Evolutionary conservation across 2,113 vertebrate genomes (phyloP).

Genomic region (Apodemus speciosus): DNA sequence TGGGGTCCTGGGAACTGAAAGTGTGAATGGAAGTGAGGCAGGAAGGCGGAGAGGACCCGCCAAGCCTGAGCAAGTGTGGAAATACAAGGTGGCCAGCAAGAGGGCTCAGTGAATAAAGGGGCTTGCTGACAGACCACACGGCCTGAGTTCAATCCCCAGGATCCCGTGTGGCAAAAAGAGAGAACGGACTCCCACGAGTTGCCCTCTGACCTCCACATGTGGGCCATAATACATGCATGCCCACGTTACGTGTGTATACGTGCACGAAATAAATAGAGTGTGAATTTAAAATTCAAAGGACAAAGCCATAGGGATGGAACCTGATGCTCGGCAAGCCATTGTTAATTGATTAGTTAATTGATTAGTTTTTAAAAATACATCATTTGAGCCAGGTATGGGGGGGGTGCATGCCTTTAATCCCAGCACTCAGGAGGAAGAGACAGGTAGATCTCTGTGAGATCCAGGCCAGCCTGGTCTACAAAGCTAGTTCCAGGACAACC

Average conservation of each 20-base stretch:
- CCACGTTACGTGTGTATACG: too few species aligned
- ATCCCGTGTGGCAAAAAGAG: background rate
- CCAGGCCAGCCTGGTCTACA: background rate
- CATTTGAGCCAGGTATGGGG: background rate
- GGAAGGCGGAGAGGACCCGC: background rate
- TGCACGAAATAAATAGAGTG: background rate
- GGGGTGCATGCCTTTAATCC: background rate
- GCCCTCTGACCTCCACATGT: background rate
- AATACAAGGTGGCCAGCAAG: background rate
- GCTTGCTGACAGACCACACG: background rate
- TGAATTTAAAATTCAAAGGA: background rate
- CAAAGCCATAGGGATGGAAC: background rate
- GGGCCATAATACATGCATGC: background rate
- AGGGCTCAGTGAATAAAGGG: background rate
- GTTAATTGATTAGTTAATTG: background rate
- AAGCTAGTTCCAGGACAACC: background rate
- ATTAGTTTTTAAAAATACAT: background rate
- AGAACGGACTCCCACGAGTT: background rate
- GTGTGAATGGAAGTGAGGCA: background rate
- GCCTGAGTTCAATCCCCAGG: background rate
- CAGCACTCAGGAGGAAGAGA: background rate
- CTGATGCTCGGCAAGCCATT: background rate
- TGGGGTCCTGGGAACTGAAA: background rate
- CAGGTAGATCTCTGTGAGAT: background rate
- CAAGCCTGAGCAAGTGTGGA: fast-evolving